These are phyloP conservation scores for Anoncus sp. DNA, from an alignment of 2,888 invertebrate species.

Conservation along the genomic window DNA sequence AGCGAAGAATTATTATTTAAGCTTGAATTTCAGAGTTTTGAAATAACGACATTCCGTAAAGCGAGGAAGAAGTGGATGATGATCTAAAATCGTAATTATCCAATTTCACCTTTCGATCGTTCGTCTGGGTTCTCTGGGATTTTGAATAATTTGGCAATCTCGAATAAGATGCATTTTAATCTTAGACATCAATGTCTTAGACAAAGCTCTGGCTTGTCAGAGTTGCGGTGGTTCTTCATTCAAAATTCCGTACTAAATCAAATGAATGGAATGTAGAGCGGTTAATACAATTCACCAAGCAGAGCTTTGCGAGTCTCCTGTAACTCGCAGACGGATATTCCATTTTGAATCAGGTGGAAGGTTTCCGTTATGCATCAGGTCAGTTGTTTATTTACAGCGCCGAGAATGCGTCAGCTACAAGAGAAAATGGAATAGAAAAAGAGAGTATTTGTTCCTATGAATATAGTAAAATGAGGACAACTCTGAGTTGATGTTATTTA, in stretches of 20 bases:
- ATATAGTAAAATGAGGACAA: too few relatives aligned
- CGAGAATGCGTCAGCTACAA: not conserved
- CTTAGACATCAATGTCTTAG: not conserved
- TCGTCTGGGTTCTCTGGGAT: not conserved
- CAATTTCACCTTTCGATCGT: not conserved
- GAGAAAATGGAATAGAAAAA: too few relatives aligned
- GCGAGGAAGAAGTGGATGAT: not conserved
- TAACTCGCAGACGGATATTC: constrained; percentile 4
- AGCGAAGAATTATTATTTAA: not conserved
- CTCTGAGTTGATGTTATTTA: too few relatives aligned
- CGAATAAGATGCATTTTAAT: not conserved
- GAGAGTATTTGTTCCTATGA: too few relatives aligned
- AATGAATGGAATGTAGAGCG: not conserved
- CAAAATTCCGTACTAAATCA: too few relatives aligned
- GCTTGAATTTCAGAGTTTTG: not conserved
- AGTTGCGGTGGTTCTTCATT: too few relatives aligned
- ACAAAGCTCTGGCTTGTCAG: too few relatives aligned
- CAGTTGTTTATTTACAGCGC: not conserved
- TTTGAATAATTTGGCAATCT: not conserved
- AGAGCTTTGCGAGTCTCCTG: not conserved
- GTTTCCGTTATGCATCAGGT: constrained; percentile 9
- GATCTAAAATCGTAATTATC: not conserved
- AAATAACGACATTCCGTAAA: not conserved
- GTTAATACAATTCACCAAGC: constrained; percentile 2
- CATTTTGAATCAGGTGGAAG: not conserved